Conservation (phyloP, 2,113 vertebrate genomes). For the Andinoacara biseriatus region DNA sequence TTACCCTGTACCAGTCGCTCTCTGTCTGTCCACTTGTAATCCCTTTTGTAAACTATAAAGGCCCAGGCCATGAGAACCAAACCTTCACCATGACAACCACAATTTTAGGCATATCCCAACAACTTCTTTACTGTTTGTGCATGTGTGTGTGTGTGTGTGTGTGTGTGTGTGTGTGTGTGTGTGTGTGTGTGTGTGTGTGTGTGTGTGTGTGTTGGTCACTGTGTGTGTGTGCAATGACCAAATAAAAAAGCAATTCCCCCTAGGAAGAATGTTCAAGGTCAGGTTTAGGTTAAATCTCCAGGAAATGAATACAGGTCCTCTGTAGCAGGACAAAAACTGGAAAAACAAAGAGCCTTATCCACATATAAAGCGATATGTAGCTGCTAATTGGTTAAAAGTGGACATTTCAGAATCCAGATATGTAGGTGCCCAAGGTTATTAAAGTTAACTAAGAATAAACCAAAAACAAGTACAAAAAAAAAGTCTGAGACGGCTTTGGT, state of each 20-base stretch:
- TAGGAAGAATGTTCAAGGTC: not conserved
- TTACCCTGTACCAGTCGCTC: conserved; percentile 20
- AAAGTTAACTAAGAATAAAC: not conserved
- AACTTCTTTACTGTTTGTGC: conserved; percentile 30
- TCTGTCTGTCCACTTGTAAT: conserved; percentile 36
- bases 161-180: conserved; percentile 14
- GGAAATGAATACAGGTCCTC: not conserved
- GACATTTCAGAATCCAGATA: not conserved
- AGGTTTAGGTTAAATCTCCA: not conserved
- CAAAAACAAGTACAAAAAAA: not conserved
- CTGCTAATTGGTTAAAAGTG: not conserved
- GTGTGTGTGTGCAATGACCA: conserved; percentile 24
- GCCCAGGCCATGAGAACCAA: conserved; percentile 70
- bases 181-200: not conserved
- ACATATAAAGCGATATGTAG: not conserved
- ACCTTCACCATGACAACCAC: conserved; percentile 72
- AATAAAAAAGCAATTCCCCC: not conserved
- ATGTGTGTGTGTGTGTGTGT: conserved; percentile 24
- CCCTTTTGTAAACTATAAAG: conserved; percentile 60
- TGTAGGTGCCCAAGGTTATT: not conserved
- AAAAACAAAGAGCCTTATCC: not conserved
- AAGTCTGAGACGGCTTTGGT: not conserved
- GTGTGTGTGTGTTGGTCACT: too few relatives aligned
- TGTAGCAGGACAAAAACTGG: not conserved
- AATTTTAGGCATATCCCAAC: conserved; percentile 66